Percentiles rank a stretch among this genome's conserved stretches.
These are phyloP conservation scores for Nothobranchius kuhntae DNA, from an alignment of 2,113 vertebrate species.

Conservation along the genomic window DNA sequence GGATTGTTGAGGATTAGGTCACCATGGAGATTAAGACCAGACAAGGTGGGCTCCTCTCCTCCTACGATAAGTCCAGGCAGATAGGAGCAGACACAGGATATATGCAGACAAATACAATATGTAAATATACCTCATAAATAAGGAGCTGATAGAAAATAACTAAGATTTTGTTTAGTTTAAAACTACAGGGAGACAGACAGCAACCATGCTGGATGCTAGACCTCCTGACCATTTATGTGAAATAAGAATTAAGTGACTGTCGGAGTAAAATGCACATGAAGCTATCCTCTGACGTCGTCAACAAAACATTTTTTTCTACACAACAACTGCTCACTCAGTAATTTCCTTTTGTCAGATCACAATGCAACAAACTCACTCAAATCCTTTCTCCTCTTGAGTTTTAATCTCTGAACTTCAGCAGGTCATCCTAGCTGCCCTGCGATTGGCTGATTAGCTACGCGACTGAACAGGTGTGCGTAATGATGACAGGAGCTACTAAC, in stretches of 20 bases:
- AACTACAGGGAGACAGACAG: slow-evolving; percentile 30
- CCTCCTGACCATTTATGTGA: not conserved
- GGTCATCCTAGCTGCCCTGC: too few species aligned
- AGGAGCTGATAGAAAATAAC: slow-evolving; percentile 47
- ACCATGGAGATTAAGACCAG: slow-evolving; percentile 69
- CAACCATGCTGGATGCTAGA: not conserved
- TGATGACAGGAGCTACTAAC: too few species aligned
- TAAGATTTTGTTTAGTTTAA: slow-evolving; percentile 32
- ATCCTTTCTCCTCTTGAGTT: too few species aligned
- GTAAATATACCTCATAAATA: slow-evolving; percentile 9
- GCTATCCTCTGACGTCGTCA: too few species aligned
- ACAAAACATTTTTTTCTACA: too few species aligned
- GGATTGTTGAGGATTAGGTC: slow-evolving; percentile 66
- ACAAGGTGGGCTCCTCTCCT: slow-evolving; percentile 59
- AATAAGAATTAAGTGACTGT: not conserved
- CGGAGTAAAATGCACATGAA: too few species aligned
- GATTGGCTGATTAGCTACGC: too few species aligned
- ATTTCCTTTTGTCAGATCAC: too few species aligned
- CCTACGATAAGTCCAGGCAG: slow-evolving; percentile 39
- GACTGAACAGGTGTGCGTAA: too few species aligned
- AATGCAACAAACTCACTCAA: too few species aligned
- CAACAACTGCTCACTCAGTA: too few species aligned
- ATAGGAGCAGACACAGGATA: slow-evolving; percentile 24
- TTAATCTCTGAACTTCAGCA: too few species aligned
- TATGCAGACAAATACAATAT: slow-evolving; percentile 11